These are phyloP conservation scores for Polietes domitor DNA, from an alignment of 2,888 invertebrate genomes.

Conservation along the genomic window DNA sequence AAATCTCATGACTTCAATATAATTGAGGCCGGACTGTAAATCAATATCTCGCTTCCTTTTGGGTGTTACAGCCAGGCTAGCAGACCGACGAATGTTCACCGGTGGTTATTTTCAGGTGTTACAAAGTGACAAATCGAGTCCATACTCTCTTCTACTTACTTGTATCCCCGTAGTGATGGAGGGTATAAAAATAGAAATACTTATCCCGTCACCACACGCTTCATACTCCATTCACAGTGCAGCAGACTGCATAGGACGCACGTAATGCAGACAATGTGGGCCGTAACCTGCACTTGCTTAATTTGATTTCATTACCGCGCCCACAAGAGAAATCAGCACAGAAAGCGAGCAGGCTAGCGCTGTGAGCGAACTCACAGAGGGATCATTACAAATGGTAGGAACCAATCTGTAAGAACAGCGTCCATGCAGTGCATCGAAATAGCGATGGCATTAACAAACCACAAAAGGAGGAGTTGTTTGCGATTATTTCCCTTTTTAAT, in stretches of 20 bases:
- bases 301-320: conserved; percentile 81
- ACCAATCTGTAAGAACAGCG: conserved; percentile 7
- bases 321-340: conserved; percentile 71
- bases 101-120: no score
- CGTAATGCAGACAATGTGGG: conserved; percentile 63
- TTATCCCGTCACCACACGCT: no score
- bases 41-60: no score
- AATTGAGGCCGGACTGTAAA: no score
- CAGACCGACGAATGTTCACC: no score
- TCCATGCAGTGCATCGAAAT: conserved; percentile 41
- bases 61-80: no score
- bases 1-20: no score
- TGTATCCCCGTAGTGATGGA: no score
- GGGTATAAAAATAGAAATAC: no score
- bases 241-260: neutral
- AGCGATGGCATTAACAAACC: conserved; percentile 62
- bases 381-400: conserved; percentile 31
- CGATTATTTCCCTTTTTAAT: conserved; percentile 55
- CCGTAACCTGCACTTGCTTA: conserved; percentile 77
- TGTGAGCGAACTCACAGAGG: conserved; percentile 19
- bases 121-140: no score
- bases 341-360: conserved; percentile 1
- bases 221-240: neutral
- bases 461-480: conserved; percentile 67
- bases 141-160: no score